These are phyloP conservation scores for Phalanger gymnotis DNA, from an alignment of 2,797 vertebrate species.

Conservation along the genomic window DNA sequence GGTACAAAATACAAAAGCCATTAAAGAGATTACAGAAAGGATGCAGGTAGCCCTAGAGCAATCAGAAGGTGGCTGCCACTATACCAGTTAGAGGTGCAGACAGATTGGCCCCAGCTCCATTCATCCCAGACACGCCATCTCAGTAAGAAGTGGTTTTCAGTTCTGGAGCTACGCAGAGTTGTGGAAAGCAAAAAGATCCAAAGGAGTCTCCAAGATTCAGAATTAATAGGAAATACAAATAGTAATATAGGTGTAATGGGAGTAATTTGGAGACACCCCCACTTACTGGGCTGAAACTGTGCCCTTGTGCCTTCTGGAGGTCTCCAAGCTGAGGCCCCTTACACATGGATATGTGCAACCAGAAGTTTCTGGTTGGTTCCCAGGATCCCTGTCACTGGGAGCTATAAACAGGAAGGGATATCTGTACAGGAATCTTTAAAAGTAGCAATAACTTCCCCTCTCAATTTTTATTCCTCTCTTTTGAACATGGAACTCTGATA, in stretches of 20 bases:
- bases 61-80: neutral
- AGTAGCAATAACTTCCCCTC: neutral
- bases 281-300: neutral
- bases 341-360: neutral
- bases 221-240: neutral
- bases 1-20: neutral
- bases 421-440: neutral
- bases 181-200: neutral
- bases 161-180: neutral
- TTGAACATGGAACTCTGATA: neutral
- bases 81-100: neutral
- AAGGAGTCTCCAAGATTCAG: neutral
- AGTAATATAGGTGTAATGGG: neutral
- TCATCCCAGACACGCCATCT: neutral
- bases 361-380: neutral
- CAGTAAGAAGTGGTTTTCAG: neutral
- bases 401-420: neutral
- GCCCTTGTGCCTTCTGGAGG: neutral
- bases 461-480: neutral
- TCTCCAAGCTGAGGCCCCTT: neutral
- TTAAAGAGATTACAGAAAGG: neutral
- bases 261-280: neutral
- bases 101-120: neutral
- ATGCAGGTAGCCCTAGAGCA: neutral
- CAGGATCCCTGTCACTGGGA: neutral